These are phyloP conservation scores for Diadegma fenestrale DNA, from an alignment of 2,888 invertebrate species.

Conservation along the genomic window DNA sequence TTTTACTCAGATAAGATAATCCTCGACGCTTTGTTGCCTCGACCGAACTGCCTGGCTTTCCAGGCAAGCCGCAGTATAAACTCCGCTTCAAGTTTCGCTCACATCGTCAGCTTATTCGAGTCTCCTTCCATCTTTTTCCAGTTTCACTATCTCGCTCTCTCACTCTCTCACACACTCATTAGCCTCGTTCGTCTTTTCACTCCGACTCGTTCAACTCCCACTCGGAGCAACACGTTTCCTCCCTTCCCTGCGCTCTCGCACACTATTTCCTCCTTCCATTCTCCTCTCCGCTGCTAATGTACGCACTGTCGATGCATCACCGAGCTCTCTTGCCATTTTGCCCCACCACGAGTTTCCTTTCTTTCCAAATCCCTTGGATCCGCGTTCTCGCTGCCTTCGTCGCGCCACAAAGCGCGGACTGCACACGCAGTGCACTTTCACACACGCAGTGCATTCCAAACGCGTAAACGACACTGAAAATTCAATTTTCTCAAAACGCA, in stretches of 20 bases:
- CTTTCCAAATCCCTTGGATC: not conserved
- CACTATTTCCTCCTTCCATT: not conserved
- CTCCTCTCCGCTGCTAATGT: not conserved
- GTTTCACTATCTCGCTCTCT: constrained; percentile 12
- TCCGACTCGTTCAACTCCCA: constrained; percentile 51
- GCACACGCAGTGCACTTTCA: constrained; percentile 20
- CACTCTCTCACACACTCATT: constrained; percentile 4
- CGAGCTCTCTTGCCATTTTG: not conserved
- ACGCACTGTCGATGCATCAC: not conserved
- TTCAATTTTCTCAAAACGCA: no score
- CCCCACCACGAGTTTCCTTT: constrained; percentile 6
- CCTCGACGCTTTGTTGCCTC: constrained; percentile 64
- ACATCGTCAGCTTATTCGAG: constrained; percentile 39
- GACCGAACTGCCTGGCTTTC: constrained; percentile 64
- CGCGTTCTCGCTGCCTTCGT: constrained; percentile 19
- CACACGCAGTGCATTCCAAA: not conserved
- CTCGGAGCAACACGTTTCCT: constrained; percentile 14
- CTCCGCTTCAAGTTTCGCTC: constrained; percentile 60
- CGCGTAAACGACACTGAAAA: not conserved
- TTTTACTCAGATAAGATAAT: constrained; percentile 53
- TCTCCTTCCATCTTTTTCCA: constrained; percentile 32
- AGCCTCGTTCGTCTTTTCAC: constrained; percentile 36
- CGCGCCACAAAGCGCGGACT: constrained; percentile 14
- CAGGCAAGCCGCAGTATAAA: constrained; percentile 38
- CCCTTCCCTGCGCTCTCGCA: not conserved